These are phyloP conservation scores for Drosophila meridiana DNA, from an alignment of 2,888 invertebrate genomes.

Conservation along the genomic window DNA sequence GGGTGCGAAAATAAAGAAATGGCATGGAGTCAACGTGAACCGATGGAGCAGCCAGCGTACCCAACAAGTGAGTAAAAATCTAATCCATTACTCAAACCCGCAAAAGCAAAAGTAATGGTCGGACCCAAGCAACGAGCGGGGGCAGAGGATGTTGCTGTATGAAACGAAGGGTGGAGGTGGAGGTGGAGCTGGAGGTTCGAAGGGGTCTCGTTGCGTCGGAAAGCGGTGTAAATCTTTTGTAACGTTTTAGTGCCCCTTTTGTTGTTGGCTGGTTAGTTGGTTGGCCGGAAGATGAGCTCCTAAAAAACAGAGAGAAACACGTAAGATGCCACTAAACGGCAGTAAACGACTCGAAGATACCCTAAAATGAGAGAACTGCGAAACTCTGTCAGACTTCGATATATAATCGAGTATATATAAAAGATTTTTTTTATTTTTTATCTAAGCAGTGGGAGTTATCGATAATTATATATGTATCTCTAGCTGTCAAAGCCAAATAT, in stretches of 20 bases:
- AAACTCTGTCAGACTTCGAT: accelerated
- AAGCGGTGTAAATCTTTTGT: constrained; percentile 78
- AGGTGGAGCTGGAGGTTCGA: not conserved
- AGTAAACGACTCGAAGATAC: constrained; percentile 1
- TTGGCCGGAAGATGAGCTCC: constrained; percentile 45
- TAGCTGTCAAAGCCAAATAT: not conserved
- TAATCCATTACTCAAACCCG: constrained; percentile 80
- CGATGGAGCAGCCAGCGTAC: constrained; percentile 23
- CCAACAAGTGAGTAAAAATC: constrained; percentile 76
- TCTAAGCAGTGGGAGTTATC: not conserved
- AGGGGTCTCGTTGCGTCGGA: constrained; percentile 8
- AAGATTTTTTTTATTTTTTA: too few species aligned
- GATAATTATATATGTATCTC: not conserved
- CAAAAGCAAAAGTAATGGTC: constrained; percentile 68
- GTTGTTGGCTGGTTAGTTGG: constrained; percentile 24
- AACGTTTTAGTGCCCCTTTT: constrained; percentile 61
- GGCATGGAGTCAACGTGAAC: constrained; percentile 26
- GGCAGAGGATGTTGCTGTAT: not conserved
- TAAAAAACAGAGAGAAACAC: not conserved
- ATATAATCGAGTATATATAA: not conserved
- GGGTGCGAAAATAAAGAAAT: constrained; percentile 35
- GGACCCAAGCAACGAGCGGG: constrained; percentile 14
- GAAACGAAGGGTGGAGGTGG: not conserved
- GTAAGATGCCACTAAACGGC: not conserved
- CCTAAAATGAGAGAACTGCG: not conserved